phyloP scores from a whole-genome alignment of 2,888 invertebrate species.

The Rutpela maculata region DNA sequence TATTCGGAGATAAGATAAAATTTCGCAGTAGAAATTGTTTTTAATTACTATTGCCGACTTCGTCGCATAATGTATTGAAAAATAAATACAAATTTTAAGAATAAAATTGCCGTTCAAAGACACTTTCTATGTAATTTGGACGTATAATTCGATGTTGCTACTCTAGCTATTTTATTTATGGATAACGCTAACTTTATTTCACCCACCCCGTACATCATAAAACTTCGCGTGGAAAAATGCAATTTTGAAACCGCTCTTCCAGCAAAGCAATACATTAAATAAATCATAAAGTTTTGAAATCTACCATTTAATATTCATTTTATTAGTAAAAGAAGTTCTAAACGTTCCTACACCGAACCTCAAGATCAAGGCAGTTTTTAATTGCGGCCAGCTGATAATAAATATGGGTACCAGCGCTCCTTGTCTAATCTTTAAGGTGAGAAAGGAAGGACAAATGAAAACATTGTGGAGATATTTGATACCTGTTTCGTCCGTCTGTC shows the following conservation, averaged over 20 bases:
- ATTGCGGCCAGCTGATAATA: conserved; percentile 54
- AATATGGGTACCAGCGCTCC: conserved; percentile 59
- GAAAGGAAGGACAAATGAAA: conserved; percentile 53
- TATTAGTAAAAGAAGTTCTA: conserved; percentile 2
- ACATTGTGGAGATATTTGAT: conserved; percentile 54
- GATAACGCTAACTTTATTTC: neutral
- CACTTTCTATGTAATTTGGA: too few relatives aligned
- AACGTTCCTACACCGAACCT: conserved; percentile 20
- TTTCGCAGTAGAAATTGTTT: too few relatives aligned
- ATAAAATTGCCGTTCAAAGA: too few relatives aligned
- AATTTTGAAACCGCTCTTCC: conserved; percentile 3
- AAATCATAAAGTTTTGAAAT: conserved; percentile 27
- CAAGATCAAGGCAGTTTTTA: conserved; percentile 56
- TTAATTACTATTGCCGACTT: too few relatives aligned
- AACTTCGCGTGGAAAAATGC: conserved; percentile 26
- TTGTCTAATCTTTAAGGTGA: conserved; percentile 53
- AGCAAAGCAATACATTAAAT: conserved; percentile 4
- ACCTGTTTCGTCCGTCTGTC: conserved; percentile 48
- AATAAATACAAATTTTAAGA: too few relatives aligned
- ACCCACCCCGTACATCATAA: neutral
- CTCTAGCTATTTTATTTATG: too few relatives aligned
- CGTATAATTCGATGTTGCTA: too few relatives aligned
- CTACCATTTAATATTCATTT: conserved; percentile 9
- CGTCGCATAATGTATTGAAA: too few relatives aligned
- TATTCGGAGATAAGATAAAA: too few relatives aligned